Evolutionary conservation across 2,888 invertebrate genomes (phyloP), one percentile per base, ranked within the genome.

Genomic region (Drosophila falleni): DNA sequence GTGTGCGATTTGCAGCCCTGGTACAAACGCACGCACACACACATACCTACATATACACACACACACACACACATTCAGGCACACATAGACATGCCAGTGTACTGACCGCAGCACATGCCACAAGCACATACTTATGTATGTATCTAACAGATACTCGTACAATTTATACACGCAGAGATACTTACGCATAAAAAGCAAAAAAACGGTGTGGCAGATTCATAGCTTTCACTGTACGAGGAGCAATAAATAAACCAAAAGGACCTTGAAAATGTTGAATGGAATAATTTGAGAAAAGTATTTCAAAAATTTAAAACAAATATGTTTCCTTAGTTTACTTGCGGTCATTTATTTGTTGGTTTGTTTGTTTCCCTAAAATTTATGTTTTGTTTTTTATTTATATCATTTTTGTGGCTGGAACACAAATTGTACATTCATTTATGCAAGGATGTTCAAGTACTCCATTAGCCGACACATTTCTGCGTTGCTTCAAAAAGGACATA

Each of bases 211-310:
- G 47, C 59, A 63, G 49, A 60, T 63, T 78, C 68, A 60, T 60
- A 42, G 65, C 69, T 50, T 65, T 58, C 37, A 51, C 51, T 55
- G 61, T 65, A 33, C 44, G 55, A 44, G 15, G 15, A 56, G 44
- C 55, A 71, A 71, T 78, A 74, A 78, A 78, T 71, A 78, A 77
- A 59, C 66, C 55, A 67, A 66, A 71, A 64, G 64, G 63, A 74
- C 60, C 71, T 71, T 77, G 78, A 71, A 74, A 77, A 67, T 55
- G 63, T 64, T 62, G 51, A 65, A 66, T 61, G 50, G 67, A 78
- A 74, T 71, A 53, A 78, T 74, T 70, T 64, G 15, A 23, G 56
- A 47, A 61, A 71, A 74, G 71, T 61, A 78, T 78, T 78, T 71
- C 35, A 67, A 67, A 71, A 62, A 78, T 78, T 56, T 78, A 42